phyloP scores from a whole-genome alignment of 2,113 vertebrate species.

The Oplegnathus fasciatus region DNA sequence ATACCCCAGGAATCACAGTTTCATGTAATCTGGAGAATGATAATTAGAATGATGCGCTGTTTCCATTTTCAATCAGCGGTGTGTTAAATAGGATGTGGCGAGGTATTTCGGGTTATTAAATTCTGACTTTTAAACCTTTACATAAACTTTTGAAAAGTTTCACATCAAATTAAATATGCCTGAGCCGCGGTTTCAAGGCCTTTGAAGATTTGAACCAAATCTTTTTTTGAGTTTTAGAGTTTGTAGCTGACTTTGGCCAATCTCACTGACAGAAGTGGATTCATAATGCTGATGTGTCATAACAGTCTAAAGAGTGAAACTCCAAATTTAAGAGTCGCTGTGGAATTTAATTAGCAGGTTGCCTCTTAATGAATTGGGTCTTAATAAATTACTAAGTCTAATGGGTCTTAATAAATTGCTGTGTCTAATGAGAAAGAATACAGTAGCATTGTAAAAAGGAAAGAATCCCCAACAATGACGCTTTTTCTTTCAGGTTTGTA shows the following conservation, averaged over 20 bases:
- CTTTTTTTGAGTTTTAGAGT: background rate
- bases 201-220: slow-evolving; percentile 4
- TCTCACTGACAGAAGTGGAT: background rate
- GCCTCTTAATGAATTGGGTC: slow-evolving; percentile 1
- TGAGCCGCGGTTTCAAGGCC: background rate
- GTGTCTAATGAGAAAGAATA: background rate
- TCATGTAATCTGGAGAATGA: background rate
- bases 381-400: no score
- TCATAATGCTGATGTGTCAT: background rate
- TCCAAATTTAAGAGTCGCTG: background rate
- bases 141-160: slow-evolving; percentile 5
- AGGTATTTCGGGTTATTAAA: background rate
- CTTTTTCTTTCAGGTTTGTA: background rate
- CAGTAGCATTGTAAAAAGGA: background rate
- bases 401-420: background rate
- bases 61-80: slow-evolving; percentile 9
- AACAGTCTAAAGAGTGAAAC: background rate
- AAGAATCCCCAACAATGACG: background rate
- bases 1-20: background rate
- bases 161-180: background rate
- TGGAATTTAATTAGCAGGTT: slow-evolving; percentile 7
- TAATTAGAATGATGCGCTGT: background rate
- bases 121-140: background rate
- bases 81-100: background rate
- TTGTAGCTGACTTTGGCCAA: background rate